These are phyloP conservation scores for Lepidotrigona ventralis DNA, from an alignment of 1,140 invertebrate species.

Conservation along the genomic window DNA sequence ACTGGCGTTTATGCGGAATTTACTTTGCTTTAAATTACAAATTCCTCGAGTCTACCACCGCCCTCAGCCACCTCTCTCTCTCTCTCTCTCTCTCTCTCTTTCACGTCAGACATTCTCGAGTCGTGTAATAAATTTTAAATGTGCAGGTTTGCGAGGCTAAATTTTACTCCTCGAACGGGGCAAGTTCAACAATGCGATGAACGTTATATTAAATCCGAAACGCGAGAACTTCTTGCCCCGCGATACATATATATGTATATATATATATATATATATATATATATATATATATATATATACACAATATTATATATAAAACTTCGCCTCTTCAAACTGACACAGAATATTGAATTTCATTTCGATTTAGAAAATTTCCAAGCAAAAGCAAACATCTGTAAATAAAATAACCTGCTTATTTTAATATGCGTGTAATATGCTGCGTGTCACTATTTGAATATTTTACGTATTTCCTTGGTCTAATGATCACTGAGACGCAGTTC, in stretches of 20 bases:
- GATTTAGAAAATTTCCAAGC: neutral
- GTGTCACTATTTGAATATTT: too few relatives aligned
- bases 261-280: neutral
- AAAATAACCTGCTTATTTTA: neutral
- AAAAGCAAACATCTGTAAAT: neutral
- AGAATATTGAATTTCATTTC: neutral
- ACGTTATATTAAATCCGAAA: conserved; percentile 30
- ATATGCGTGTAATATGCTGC: neutral
- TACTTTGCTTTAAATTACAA: conserved; percentile 37
- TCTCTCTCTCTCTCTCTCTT: neutral
- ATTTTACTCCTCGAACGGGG: conserved; percentile 6
- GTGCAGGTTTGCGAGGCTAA: conserved; percentile 3
- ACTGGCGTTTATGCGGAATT: conserved; percentile 18
- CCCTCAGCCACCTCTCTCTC: neutral
- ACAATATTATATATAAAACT: neutral
- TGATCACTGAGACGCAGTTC: neutral
- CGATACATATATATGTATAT: neutral
- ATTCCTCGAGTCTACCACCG: conserved; percentile 24
- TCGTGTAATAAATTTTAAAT: conserved; percentile 41
- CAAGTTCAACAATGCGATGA: conserved; percentile 21
- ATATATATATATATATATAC: too few relatives aligned
- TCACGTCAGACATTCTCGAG: conserved; percentile 10
- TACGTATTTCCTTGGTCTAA: too few relatives aligned
- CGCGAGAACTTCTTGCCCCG: neutral
- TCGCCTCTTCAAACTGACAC: neutral